phyloP scores from a whole-genome alignment of 2,797 vertebrate species.

The Labeo calbasu region DNA sequence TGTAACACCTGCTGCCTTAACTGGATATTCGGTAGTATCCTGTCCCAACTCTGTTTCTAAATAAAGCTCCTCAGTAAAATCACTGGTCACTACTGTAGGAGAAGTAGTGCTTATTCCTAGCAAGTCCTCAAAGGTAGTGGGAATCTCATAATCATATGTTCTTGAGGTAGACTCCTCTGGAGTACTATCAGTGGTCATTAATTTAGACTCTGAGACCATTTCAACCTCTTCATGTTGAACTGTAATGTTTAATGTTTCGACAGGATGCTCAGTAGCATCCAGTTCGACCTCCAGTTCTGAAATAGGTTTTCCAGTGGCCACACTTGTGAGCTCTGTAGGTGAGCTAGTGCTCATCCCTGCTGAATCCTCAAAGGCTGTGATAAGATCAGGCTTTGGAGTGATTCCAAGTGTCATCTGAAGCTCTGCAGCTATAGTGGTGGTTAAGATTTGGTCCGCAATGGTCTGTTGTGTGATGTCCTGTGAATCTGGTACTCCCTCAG shows the following conservation, averaged over 20 bases:
- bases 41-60: slow-evolving; percentile 1
- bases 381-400: slow-evolving; percentile 36
- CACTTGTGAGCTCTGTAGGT: not conserved
- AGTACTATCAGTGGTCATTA: not conserved
- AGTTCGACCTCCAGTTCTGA: not conserved
- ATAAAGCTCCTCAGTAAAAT: slow-evolving; percentile 23
- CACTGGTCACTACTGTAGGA: not conserved
- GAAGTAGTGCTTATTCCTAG: slow-evolving; percentile 18
- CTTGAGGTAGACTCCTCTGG: not conserved
- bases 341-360: slow-evolving; percentile 1
- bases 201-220: slow-evolving; percentile 10
- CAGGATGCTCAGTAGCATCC: slow-evolving; percentile 2
- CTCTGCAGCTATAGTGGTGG: slow-evolving; percentile 63
- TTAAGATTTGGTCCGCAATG: slow-evolving; percentile 69
- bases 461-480: slow-evolving; percentile 16
- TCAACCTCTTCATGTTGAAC: not conserved
- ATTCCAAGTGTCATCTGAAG: slow-evolving; percentile 34
- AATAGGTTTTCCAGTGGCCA: slow-evolving; percentile 9
- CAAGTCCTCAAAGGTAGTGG: not conserved
- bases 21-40: not conserved
- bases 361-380: slow-evolving; percentile 25
- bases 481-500: slow-evolving; percentile 13
- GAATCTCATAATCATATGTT: not conserved
- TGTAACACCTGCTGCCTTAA: not conserved
- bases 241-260: not conserved